Conservation (phyloP, 2,797 vertebrate genomes). For the Anableps anableps region DNA sequence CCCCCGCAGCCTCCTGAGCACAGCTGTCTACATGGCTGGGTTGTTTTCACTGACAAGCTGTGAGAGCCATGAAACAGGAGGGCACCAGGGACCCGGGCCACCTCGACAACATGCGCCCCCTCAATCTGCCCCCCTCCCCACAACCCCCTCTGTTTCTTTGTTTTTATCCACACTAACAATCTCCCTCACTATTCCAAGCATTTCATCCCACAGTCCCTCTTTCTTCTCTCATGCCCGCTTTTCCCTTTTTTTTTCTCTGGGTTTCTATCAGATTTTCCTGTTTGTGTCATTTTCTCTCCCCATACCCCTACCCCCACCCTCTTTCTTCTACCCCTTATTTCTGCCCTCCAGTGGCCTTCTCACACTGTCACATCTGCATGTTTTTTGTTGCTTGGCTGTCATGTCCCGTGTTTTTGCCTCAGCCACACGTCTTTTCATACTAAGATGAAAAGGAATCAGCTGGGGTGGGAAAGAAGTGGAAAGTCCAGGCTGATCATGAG, state of each 20-base stretch:
- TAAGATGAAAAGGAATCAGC: conserved; percentile 50
- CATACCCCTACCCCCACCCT: conserved; percentile 47
- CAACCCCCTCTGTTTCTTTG: conserved; percentile 28
- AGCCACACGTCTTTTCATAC: conserved; percentile 63
- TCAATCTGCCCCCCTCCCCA: conserved; percentile 65
- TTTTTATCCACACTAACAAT: conserved; percentile 55
- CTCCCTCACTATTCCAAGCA: conserved; percentile 68
- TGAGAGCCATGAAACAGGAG: conserved; percentile 79
- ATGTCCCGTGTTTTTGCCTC: conserved; percentile 66
- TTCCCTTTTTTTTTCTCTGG: not conserved
- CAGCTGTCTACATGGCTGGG: conserved; percentile 77
- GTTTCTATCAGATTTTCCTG: conserved; percentile 53
- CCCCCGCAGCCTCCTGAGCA: conserved; percentile 78
- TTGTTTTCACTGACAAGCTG: conserved; percentile 80
- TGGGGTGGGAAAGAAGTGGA: conserved; percentile 31
- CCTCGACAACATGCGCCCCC: conserved; percentile 79
- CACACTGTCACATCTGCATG: conserved; percentile 71
- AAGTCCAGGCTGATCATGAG: conserved; percentile 55
- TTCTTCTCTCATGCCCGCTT: conserved; percentile 33
- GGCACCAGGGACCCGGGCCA: conserved; percentile 78
- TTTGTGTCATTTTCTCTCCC: conserved; percentile 60
- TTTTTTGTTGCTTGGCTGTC: conserved; percentile 62
- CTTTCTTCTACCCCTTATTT: conserved; percentile 54
- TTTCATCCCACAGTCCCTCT: conserved; percentile 61
- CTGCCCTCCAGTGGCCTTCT: conserved; percentile 68